Base-by-base conservation (phyloP, 2,888 invertebrate genomes). In the Ormyrus labotus region DNA sequence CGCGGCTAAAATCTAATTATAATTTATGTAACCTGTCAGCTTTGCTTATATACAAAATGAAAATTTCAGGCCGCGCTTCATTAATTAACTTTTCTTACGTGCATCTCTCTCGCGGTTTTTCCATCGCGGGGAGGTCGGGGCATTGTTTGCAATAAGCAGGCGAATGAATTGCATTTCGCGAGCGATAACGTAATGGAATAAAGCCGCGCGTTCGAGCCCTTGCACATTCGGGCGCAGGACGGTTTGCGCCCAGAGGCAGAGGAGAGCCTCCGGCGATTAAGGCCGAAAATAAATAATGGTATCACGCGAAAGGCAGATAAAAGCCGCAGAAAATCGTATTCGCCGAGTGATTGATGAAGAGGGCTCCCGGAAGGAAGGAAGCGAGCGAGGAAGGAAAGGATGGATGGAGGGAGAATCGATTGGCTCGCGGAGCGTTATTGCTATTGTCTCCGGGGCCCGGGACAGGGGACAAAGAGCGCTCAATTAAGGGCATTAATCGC, bases 1-100 rank as follows among this genome's bases (percentile, higher is more conserved):
- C 11, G 9, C 11, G 10, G 70, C 48, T 19, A 9, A 71, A 60
- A 71, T 60, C 70, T 71, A 71, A 71, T 71, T 58, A 11, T 11
- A 60, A 60, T 60, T 71, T 60, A 60, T 71, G 70, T 60, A 71
- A 71, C 50, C 58, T 71, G 70, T 71, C 70, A 71, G 13, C n/a
- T 60, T 50, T 6, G 70, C 70, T 71, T 71, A 71, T 19, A 4
- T 4, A 4, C 34, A 50, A 60, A 71, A 34, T 50, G 48, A 60
- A 60, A 60, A 19, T 71, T 34, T 34, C 34, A 34, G 34, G 34
- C 34, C 34, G 34, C 34, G 34, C 34, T 34, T 34, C 34, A 34
- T 34, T 34, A 34, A 34, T 34, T 34, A 34, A 34, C 34, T 34
- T 34, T 34, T 34, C 13, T 71, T 58, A 11, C 11, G 34, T 51